Evolutionary conservation across 2,113 vertebrate species (phyloP).

Genomic region (Rhabdornis inornatus): DNA sequence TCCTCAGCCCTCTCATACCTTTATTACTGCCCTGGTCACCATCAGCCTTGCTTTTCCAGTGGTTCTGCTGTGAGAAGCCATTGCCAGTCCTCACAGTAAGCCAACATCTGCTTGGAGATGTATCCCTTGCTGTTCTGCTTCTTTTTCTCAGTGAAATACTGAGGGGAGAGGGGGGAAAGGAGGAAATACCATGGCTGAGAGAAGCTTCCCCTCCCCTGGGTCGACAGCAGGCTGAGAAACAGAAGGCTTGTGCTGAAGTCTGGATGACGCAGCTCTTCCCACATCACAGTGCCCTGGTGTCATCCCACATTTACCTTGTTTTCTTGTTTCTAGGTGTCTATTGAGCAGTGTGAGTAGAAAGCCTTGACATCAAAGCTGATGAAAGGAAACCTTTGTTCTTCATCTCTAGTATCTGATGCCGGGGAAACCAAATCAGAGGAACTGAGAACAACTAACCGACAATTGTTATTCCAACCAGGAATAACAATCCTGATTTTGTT

Average conservation of each 20-base stretch:
- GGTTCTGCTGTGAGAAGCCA: not conserved
- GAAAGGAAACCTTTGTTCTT: constrained; percentile 27
- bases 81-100: not conserved
- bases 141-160: not conserved
- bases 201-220: not conserved
- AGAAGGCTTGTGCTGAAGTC: not conserved
- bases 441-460: not conserved
- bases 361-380: not conserved
- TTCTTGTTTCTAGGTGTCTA: not conserved
- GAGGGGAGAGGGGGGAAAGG: accelerated
- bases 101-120: not conserved
- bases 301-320: not conserved
- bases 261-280: not conserved
- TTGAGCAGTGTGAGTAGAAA: not conserved
- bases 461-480: not conserved
- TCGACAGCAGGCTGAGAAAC: not conserved
- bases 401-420: not conserved
- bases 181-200: constrained; percentile 26
- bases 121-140: not conserved
- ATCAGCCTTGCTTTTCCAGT: not conserved
- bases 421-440: not conserved
- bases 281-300: not conserved
- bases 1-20: not conserved
- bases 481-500: not conserved
- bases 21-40: not conserved